Evolutionary conservation across 2,113 vertebrate species (phyloP), one percentile per base, ranked within the genome.

Genomic region (Rostratula benghalensis): DNA sequence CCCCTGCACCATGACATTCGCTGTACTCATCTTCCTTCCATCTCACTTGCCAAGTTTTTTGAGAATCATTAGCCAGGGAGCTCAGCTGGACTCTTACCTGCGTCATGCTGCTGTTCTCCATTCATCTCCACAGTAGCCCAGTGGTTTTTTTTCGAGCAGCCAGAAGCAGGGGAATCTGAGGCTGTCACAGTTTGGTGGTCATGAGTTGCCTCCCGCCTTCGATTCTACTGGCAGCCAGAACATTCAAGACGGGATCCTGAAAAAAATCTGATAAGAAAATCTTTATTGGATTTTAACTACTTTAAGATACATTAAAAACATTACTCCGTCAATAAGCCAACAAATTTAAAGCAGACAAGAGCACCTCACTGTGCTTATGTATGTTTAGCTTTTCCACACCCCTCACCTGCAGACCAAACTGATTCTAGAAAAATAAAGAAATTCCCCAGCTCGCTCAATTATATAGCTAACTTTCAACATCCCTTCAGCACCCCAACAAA

Each of bases 21-120:
- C n/a, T 63, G 64, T 5, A 20, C 45, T 75, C 35, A 17, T 43
- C 37, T 43, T 10, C 11, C 24, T 11, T 45, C 19, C 83, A 30
- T 28, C 35, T 18, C 2, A 1, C 21, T 70, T 65, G 70, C 46
- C 64, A 50, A 71, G 21, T 46, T 68, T 53, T 69, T 39, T 10
- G 68, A 83, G 71, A 65, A 9, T 4, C 4, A 1, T 1, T 74
- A 73, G 48, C 33, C 53, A 82, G 20, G 14, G 63, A 85, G 59
- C 63, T 89, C 70, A 31, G 83, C 65, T 6, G 4, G 33, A 8
- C 22, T 53, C 57, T 70, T 98, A 98, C 98, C 98, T 98, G 98
- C 97, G 83, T 98, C 98, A 96, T 93, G 96, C 74, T 98, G 98
- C 97, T 98, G 97, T 93, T 98, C 98, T 97, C 97, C 98, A 96